Base-by-base conservation (phyloP, 2,113 vertebrate genomes). In the Thunnus maccoyii region DNA sequence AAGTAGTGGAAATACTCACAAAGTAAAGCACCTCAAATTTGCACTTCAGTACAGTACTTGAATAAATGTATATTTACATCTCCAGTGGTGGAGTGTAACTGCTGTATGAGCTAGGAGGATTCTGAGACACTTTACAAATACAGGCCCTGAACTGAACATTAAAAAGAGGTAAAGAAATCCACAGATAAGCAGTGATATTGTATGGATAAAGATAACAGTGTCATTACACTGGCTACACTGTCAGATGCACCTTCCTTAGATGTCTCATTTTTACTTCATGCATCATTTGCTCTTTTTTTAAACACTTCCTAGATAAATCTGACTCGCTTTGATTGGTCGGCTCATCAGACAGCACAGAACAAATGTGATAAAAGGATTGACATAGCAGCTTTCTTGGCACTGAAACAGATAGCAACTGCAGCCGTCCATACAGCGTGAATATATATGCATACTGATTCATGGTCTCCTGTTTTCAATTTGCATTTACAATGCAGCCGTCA, bases 391-490 rank as follows among this genome's bases (percentile, higher is more conserved):
- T 76, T 80, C 36, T 63, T 73, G 85, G 78, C 72, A 57, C n/a
- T 2, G 27, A 58, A 57, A 64, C 41, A 74, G 75, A 76, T 70
- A 76, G 52, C 5, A 36, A 30, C 60, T 58, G 8, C 22, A 81
- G 61, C 20, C 5, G 50, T 80, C 51, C 70, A 63, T 68, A 66
- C 47, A 32, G 20, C 5, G 3, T 41, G 69, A 47, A 76, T 72
- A 76, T 50, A 67, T 65, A 66, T 75, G 78, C 68, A 88, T 88
- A 80, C 52, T 84, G 83, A 89, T 88, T 72, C 80, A 82, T 7
- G 15, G 44, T 72, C 56, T 77, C 80, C 80, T 80, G 77, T 86
- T 88, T 86, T 84, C 82, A 76, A 87, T 88, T 88, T 85, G 64
- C 77, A 87, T 88, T 82, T 76, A 83, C 83, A 89, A 72, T 84